Evolutionary conservation across 1,140 invertebrate genomes (phyloP), one percentile per base, ranked within the genome.

Genomic region (Diabrotica undecimpunctata): DNA sequence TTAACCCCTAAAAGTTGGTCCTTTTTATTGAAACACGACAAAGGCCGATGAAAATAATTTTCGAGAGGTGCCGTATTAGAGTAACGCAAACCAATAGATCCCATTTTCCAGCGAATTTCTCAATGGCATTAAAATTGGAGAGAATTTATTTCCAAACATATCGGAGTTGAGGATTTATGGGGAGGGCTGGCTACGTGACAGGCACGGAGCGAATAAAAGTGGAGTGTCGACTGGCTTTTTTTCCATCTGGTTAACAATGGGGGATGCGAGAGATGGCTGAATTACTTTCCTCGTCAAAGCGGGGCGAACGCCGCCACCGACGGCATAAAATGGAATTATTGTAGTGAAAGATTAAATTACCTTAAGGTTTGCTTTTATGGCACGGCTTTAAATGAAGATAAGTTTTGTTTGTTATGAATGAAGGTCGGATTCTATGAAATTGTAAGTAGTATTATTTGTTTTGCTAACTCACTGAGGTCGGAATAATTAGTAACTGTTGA

Each of bases 61-160:
- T 46, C n/a, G 41, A 10, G 41, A 46, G 41, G n/a, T 10, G 41
- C 8, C 41, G n/a, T 46, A 46, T 46, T 46, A 46, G n/a, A n/a
- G 41, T 46, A 46, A 46, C 8, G 41, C 41, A 6, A 46, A 46
- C n/a, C 41, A 46, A 46, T 46, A 46, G n/a, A 46, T 46, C 41
- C 41, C 41, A 46, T 46, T 46, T 46, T 46, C 41, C 41, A 46
- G 41, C n/a, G 41, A 46, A 46, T 46, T 46, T 46, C 41, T 46
- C 41, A n/a, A 46, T 46, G 41, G 41, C 41, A 46, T 46, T 46
- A 46, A 46, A 46, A 46, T 46, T 46, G 41, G 41, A 46, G 41
- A 46, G 41, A 46, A 46, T 46, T 46, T 46, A 46, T 46, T 46
- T 46, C 41, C 41, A 46, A 46, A 46, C 41, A 46, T 46, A 46